phyloP scores from a whole-genome alignment of 1,140 invertebrate genomes.

The Gryllus bimaculatus region DNA sequence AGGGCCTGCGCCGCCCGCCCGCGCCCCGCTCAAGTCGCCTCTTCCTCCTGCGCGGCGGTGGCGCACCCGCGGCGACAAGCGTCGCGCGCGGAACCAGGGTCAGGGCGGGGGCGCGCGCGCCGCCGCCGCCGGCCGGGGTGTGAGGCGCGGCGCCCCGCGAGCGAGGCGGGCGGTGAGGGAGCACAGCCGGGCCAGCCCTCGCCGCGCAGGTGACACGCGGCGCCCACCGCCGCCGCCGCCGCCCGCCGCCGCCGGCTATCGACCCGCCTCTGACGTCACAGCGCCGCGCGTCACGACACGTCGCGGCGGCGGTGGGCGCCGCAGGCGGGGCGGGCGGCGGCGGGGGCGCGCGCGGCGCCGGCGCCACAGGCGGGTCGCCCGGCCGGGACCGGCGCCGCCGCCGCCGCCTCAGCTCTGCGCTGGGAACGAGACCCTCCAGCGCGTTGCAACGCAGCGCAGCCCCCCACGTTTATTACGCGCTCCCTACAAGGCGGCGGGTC shows the following conservation, averaged over 20 bases:
- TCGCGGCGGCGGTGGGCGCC: constrained; percentile 6
- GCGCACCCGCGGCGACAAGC: too few relatives aligned
- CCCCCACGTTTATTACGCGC: not conserved
- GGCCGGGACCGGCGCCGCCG: constrained; percentile 16
- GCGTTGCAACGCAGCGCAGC: not conserved
- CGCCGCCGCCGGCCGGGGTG: too few relatives aligned
- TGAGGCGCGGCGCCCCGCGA: too few relatives aligned
- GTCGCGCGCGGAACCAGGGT: too few relatives aligned
- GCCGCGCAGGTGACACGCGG: constrained; percentile 28
- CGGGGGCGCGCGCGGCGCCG: not conserved
- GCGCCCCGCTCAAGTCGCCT: too few relatives aligned
- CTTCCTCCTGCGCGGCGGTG: too few relatives aligned
- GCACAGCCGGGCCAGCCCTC: too few relatives aligned
- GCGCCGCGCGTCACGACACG: not conserved
- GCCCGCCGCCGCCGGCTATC: constrained; percentile 19
- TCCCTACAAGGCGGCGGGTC: not conserved
- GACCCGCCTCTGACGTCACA: not conserved
- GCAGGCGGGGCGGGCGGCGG: constrained; percentile 3
- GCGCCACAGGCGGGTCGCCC: not conserved
- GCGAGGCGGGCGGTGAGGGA: too few relatives aligned
- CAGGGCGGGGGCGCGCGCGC: too few relatives aligned
- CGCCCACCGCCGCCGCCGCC: constrained; percentile 8
- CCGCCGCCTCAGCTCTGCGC: not conserved
- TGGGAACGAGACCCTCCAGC: not conserved
- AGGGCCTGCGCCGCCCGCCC: too few relatives aligned